These are phyloP conservation scores for Scaptomyza pallida DNA, from an alignment of 1,140 invertebrate genomes.

Conservation along the genomic window DNA sequence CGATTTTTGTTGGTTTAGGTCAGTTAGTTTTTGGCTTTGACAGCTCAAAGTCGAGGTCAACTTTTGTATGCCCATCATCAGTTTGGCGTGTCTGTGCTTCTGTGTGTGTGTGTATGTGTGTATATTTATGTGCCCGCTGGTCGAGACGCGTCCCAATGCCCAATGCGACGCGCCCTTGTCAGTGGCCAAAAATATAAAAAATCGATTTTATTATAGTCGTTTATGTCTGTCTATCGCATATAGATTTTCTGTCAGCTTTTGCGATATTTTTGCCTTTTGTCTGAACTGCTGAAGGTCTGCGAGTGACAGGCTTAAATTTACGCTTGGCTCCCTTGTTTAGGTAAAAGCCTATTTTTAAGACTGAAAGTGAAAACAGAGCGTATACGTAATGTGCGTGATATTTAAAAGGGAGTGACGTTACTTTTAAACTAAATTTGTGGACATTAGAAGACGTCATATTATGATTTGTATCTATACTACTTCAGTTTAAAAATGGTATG, in stretches of 20 bases:
- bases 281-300: slow-evolving; percentile 30
- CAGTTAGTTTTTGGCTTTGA: slow-evolving; percentile 83
- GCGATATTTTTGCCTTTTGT: slow-evolving; percentile 58
- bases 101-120: slow-evolving; percentile 15
- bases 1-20: slow-evolving; percentile 83
- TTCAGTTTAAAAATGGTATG: too few species aligned
- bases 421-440: too few species aligned
- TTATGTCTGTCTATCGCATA: slow-evolving; percentile 59
- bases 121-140: slow-evolving; percentile 69
- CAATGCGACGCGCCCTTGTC: slow-evolving; percentile 67
- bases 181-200: slow-evolving; percentile 76
- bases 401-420: background rate
- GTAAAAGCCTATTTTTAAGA: slow-evolving; percentile 49
- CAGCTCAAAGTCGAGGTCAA: slow-evolving; percentile 84
- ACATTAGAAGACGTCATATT: too few species aligned
- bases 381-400: slow-evolving; percentile 21
- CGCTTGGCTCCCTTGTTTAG: slow-evolving; percentile 30
- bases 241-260: slow-evolving; percentile 78
- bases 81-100: slow-evolving; percentile 43
- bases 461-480: too few species aligned
- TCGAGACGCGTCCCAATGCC: slow-evolving; percentile 53
- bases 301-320: slow-evolving; percentile 62
- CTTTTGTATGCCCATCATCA: slow-evolving; percentile 80
- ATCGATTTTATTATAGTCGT: slow-evolving; percentile 78
- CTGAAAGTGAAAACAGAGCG: background rate